phyloP scores from a whole-genome alignment of 2,113 vertebrate genomes.

The Melanocharis versteri region DNA sequence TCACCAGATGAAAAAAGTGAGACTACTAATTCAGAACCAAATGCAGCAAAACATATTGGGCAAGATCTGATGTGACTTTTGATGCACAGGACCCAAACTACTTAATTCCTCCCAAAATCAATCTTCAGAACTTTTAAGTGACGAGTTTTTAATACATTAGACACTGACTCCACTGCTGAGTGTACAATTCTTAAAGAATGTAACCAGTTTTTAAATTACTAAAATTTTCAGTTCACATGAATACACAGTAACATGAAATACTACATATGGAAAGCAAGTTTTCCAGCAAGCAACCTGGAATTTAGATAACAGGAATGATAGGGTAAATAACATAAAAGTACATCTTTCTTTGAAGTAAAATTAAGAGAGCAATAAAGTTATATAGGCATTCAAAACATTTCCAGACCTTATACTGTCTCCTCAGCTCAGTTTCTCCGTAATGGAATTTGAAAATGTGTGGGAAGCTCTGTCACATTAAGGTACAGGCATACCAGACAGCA shows the following conservation, averaged over 20 bases:
- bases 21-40: not conserved
- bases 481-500: not conserved
- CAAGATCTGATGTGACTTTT: not conserved
- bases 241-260: not conserved
- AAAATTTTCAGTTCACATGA: not conserved
- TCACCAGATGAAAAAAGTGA: not conserved
- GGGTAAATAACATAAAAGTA: not conserved
- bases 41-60: not conserved
- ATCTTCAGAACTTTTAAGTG: not conserved
- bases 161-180: not conserved
- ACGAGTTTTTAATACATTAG: not conserved
- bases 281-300: not conserved
- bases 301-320: not conserved
- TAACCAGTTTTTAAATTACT: not conserved
- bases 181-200: not conserved
- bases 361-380: not conserved
- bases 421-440: not conserved
- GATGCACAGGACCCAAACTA: not conserved
- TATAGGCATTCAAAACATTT: not conserved
- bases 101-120: not conserved
- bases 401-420: not conserved
- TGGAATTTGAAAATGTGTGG: not conserved
- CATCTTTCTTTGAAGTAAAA: not conserved
- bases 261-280: not conserved
- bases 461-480: not conserved